Evolutionary conservation across 2,797 vertebrate species (phyloP), one percentile per base, ranked within the genome.

Genomic region (Sebastes hubbsi): DNA sequence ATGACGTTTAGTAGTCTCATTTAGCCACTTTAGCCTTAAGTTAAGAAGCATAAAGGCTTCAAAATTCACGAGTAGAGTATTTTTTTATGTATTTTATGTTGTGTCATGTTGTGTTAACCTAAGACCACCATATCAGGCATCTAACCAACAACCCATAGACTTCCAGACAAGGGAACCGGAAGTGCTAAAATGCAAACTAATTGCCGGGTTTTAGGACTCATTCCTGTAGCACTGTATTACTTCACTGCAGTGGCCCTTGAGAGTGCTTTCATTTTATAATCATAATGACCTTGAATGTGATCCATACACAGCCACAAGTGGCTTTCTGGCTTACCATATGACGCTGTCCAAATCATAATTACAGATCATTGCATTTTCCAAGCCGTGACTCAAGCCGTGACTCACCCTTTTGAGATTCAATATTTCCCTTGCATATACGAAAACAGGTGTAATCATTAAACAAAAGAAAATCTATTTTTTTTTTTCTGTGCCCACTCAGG

Each of bases 401-500:
- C 56, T 73, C 52, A 68, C 1, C 30, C 42, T 27, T 65, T 36
- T 62, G 22, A 73, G 29, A 58, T 49, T 62, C 16, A 54, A 2
- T 67, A 24, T 82, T 79, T 80, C 14, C 16, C 10, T 67, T 70
- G 46, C 54, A 70, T 49, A 54, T 22, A 38, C 20, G 22, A 59
- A 85, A 82, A 79, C 42, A 68, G 65, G 27, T 75, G 30, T 61
- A 56, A 76, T 78, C 63, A 75, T 75, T 73, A 20, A 66, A 74
- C n/a, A 69, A 77, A 72, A 67, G 24, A 46, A 25, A 18, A 71
- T 54, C 10, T 3, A 3, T 56, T 4, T 63, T 71, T 54, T 54
- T 24, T 58, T 69, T 56, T 54, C 25, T 38, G 69, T 52, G 13
- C 55, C 20, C 62, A 62, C 64, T 77, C 59, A 70, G 55, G 80